Conservation (phyloP, 2,113 vertebrate species). For the Alosa alosa region DNA sequence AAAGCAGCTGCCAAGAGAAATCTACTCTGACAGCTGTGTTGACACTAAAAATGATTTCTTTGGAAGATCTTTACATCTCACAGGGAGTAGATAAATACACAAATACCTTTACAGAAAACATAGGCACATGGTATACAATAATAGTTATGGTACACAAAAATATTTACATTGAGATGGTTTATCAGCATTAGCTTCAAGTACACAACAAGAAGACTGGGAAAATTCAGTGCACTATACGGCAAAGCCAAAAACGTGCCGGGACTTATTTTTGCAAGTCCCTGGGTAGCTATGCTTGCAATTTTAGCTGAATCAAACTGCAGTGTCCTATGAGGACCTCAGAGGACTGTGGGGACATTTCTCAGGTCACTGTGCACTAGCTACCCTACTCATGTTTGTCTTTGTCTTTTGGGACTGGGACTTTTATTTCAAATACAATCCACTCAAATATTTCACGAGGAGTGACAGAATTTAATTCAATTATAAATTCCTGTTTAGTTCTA, state of each 20-base stretch:
- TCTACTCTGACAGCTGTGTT: slow-evolving; percentile 4
- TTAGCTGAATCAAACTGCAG: background rate
- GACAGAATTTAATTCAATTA: no score
- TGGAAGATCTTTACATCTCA: background rate
- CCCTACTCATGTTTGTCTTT: background rate
- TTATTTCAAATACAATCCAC: background rate
- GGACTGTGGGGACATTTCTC: background rate
- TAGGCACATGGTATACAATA: background rate
- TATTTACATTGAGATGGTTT: slow-evolving; percentile 2
- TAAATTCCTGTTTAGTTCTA: no score
- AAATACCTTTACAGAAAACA: background rate
- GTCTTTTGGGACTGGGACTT: background rate
- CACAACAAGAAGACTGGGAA: background rate
- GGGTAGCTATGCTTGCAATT: slow-evolving; percentile 28
- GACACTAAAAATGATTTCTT: background rate
- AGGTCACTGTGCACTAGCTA: slow-evolving; percentile 9
- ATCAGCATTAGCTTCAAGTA: background rate
- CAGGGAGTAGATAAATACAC: background rate
- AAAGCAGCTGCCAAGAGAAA: background rate
- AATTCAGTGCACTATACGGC: background rate
- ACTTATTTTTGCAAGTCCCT: slow-evolving; percentile 1
- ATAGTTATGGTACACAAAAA: background rate
- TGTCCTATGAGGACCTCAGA: background rate
- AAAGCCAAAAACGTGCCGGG: background rate
- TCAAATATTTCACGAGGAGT: background rate